These are phyloP conservation scores for Acanthosepion pharaonis DNA, from an alignment of 2,888 invertebrate species.

Conservation along the genomic window DNA sequence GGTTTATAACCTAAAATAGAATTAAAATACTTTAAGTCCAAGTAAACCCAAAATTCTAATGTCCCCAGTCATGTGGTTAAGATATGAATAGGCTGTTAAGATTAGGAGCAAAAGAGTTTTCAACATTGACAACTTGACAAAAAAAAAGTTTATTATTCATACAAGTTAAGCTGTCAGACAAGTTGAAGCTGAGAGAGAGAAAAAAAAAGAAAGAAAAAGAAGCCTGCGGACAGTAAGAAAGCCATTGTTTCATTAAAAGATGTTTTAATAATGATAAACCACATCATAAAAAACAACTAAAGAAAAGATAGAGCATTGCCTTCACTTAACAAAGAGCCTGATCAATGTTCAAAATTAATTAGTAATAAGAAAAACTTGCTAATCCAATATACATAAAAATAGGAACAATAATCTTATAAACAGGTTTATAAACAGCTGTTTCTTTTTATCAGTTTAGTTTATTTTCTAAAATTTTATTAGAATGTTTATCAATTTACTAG, in stretches of 20 bases:
- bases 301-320: background rate
- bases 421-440: background rate
- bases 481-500: too few relatives aligned
- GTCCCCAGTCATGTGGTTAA: background rate
- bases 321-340: background rate
- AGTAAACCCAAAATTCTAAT: background rate
- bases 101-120: background rate
- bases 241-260: too few relatives aligned
- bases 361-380: background rate
- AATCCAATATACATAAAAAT: background rate
- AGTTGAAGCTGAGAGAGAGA: background rate
- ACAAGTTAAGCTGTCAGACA: background rate
- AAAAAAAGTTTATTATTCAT: background rate
- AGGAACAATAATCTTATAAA: background rate
- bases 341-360: background rate
- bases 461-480: too few relatives aligned
- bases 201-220: background rate
- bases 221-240: too few relatives aligned
- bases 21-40: background rate
- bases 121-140: background rate
- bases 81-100: background rate
- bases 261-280: background rate
- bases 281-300: background rate
- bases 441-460: too few relatives aligned
- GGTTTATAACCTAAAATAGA: background rate